Base-by-base conservation (phyloP, 1,140 invertebrate genomes). In the Druon quercuslanigerum region DNA sequence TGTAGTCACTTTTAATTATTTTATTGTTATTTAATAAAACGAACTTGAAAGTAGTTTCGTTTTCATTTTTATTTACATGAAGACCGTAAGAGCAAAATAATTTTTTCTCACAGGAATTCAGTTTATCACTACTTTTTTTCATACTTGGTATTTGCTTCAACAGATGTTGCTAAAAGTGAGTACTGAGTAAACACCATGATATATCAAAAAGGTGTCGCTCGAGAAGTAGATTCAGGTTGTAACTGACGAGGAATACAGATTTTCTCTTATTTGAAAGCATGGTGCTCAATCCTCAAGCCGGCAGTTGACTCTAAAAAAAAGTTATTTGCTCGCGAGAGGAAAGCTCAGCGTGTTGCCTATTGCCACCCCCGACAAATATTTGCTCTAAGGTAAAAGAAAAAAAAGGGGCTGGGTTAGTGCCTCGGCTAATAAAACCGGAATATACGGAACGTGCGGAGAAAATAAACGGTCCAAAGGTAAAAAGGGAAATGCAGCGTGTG, bases 341-440 rank as follows among this genome's bases (percentile, higher is more conserved):
- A 50, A 57, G 25, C 20, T 51, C 12, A 17, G 14, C 20, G 50
- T 51, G 17, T 66, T 66, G 60, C 16, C 60, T 46, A 40, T 3
- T 66, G 74, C 76, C 73, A 79, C 72, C 75, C 74, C 77, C 72
- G 73, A 79, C 79, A 87, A 85, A 87, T 87, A 87, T 86, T 86
- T 85, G 80, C 84, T 79, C 72, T 79, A 79, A 83, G 81, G 84
- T 85, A 79, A 79, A 72, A 70, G 78, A 51, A 60, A 83, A 60
- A 83, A 83, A 84, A 83, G 75, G 72, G 78, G 77, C 81, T 79
- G 75, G 76, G 77, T 75, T 82, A 71, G 79, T 74, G 72, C 73
- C 71, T 70, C 51, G 81, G 75, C 79, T 80, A 85, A 85, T 85
- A 84, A 82, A 85, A 83, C 71, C 60, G 80, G 76, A 86, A 81